Base-by-base conservation (phyloP, 1,140 invertebrate species). In the Lordiphosa stackelbergi region DNA sequence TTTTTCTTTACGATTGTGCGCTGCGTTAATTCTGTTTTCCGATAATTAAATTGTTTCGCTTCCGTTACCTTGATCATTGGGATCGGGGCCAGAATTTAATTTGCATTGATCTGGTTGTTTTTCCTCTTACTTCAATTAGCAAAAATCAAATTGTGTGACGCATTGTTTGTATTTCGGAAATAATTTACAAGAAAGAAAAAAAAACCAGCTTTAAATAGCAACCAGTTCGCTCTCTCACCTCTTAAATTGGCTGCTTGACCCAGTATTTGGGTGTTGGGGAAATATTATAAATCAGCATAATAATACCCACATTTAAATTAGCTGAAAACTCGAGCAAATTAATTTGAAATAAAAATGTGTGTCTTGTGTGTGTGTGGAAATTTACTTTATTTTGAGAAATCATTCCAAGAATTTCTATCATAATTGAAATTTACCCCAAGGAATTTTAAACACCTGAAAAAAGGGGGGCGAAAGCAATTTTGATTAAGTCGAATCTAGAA, bases 21-120 rank as follows among this genome's bases (percentile, higher is more conserved):
- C 57, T 48, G 22, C 24, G 75, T 45, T 59, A 75, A 79, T 59
- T 79, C 57, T 59, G 40, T 22, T 22, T 38, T 66, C 47, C 37
- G 42, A 56, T 79, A 66, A 79, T 79, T 75, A 75, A 83, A 71
- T 71, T 42, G 58, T 71, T 61, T 68, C 37, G 77, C 71, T 81
- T 79, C 75, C 75, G 77, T 69, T 81, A 81, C 77, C 71, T 79
- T 81, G 75, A 75, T 79, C 66, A 56, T 59, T 35, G 56, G 43
- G 63, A 79, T 73, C 54, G 41, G 24, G 37, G 35, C 51, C 47
- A 41, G 59, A 53, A 19, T 19, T 19, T 3, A 73, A 61, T 5
- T 42, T 41, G 53, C 42, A 75, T 40, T 40, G 53, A 58, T 59
- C 49, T 10, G 41, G 52, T 52, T 48, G 51, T 53, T 45, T 31